Evolutionary conservation across 2,888 invertebrate genomes (phyloP), one percentile per base, ranked within the genome.

Genomic region (Dicyrtoma fusca): DNA sequence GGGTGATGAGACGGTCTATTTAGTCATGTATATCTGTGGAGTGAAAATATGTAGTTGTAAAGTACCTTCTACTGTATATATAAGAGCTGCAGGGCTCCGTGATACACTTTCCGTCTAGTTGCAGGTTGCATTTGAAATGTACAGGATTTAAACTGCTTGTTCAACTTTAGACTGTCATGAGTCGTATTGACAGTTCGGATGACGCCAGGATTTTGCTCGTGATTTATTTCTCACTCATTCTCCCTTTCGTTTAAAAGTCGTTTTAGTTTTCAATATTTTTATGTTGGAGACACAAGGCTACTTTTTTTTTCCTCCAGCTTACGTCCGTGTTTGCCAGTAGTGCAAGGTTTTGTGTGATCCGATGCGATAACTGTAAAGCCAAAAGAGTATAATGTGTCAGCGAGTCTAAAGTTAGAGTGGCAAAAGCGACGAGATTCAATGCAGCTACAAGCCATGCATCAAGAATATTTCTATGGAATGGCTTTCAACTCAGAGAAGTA

Each of bases 181-280:
- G 51, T 17, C 42, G 26, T 66, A 68, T 68, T 68, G 68, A 68
- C 68, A 68, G 68, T 68, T 68, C 34, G 68, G 68, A 68, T 68
- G 68, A 68, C 68, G 68, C 68, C 68, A 57, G 68, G 68, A 68
- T 68, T 68, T 68, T 51, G 14, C 55, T 57, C 17, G 68, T 68
- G 68, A 68, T 68, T 68, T 68, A 68, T 68, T 55, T 68, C 57
- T 68, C 51, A 26, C 57, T 68, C 34, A 17, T 45, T 64, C 45
- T 55, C 44, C n/a, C 63, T 47, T 14, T 63, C 63, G 17, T 42
- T 61, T 61, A 61, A 34, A 61, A 34, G 61, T 61, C 42, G 61
- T 53, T 8, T 53, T 53, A 53, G 53, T 53, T 23, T 59, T 26
- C 34, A 8, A 17, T 49, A 49, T 14, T 59, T 59, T 25, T 25